Conservation (phyloP, 2,888 invertebrate genomes). For the Calliscelio sp. region DNA sequence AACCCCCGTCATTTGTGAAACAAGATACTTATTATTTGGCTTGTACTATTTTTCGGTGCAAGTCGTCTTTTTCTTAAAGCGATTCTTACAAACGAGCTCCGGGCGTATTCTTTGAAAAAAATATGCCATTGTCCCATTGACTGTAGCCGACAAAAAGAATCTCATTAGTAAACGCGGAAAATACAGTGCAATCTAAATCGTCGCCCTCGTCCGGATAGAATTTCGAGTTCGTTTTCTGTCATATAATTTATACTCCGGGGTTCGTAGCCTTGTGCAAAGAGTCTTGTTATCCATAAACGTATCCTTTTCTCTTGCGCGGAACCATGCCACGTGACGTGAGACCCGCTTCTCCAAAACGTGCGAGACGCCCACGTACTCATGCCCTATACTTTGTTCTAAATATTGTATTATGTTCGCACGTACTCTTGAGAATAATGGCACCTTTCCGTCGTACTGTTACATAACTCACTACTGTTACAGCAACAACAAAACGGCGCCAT, state of each 20-base stretch:
- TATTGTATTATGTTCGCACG: constrained; percentile 61
- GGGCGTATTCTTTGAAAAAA: constrained; percentile 46
- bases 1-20: constrained; percentile 17
- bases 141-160: constrained; percentile 49
- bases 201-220: constrained; percentile 38
- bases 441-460: too few species aligned
- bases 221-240: constrained; percentile 54
- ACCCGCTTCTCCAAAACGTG: constrained; percentile 27
- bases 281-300: constrained; percentile 56
- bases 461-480: too few species aligned
- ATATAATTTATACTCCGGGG: constrained; percentile 51
- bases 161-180: constrained; percentile 40
- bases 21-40: constrained; percentile 45
- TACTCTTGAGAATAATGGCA: constrained; percentile 25
- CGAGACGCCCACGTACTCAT: constrained; percentile 34
- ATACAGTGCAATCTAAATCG: constrained; percentile 44
- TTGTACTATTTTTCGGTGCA: constrained; percentile 29
- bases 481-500: too few species aligned
- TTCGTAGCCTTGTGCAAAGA: constrained; percentile 43
- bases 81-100: constrained; percentile 42
- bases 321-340: constrained; percentile 50
- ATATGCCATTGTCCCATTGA: constrained; percentile 55
- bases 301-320: constrained; percentile 49
- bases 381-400: constrained; percentile 50
- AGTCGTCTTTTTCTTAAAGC: constrained; percentile 37